These are phyloP conservation scores for Julus scanicus DNA, from an alignment of 2,888 invertebrate genomes.

Conservation along the genomic window DNA sequence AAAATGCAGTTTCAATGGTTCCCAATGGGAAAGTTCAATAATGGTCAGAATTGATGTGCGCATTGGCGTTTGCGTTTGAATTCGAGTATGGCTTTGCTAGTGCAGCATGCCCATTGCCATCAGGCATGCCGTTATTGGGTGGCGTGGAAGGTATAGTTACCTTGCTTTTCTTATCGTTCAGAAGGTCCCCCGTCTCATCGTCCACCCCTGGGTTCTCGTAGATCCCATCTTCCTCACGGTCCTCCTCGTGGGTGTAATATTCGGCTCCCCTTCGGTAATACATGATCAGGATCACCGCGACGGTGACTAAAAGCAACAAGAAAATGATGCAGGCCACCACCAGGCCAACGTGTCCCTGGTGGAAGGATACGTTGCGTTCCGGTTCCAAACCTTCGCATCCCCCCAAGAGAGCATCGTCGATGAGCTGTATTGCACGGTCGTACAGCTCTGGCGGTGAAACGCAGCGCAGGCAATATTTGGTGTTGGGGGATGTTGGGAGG, in stretches of 20 bases:
- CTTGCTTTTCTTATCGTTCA: conserved; percentile 55
- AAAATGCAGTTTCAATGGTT: neutral
- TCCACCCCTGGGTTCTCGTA: conserved; percentile 58
- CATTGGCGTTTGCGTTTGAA: neutral
- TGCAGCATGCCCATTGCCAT: conserved; percentile 50
- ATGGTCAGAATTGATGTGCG: conserved; percentile 12
- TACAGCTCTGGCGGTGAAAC: conserved; percentile 71
- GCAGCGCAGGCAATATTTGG: conserved; percentile 70
- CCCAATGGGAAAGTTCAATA: conserved; percentile 14
- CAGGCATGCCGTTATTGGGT: neutral
- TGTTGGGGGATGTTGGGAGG: conserved; percentile 64
- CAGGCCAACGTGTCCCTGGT: conserved; percentile 62
- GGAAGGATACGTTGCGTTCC: conserved; percentile 67
- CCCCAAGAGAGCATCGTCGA: conserved; percentile 66
- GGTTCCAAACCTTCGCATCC: conserved; percentile 67
- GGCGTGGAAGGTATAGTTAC: conserved; percentile 37
- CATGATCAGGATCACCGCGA: conserved; percentile 70
- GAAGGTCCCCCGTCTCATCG: conserved; percentile 58
- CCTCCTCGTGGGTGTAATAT: conserved; percentile 85
- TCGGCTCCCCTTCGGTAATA: conserved; percentile 76
- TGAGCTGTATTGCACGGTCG: conserved; percentile 67
- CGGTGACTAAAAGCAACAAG: conserved; percentile 69
- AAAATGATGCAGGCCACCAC: conserved; percentile 70
- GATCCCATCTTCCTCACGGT: conserved; percentile 65
- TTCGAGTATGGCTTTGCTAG: neutral